Base-by-base conservation (phyloP, 92 coral and sea anemone genomes). In the Diadumene lineata region DNA sequence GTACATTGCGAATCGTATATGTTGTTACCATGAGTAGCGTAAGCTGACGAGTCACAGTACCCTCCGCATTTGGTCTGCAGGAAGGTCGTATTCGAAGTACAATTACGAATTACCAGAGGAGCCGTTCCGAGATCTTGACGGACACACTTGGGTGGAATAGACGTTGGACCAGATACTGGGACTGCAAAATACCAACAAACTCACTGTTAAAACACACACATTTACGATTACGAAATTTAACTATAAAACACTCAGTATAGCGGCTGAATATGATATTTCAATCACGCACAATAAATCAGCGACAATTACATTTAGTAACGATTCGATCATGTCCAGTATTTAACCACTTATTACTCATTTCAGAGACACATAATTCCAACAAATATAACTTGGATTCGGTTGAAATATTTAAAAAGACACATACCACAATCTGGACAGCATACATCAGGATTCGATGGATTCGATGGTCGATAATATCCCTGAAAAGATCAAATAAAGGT, bases 361-460 rank as follows among this genome's bases (percentile, higher is more conserved):
- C n/a, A n/a, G n/a, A n/a, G n/a, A n/a, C n/a, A n/a, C n/a, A n/a
- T n/a, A n/a, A n/a, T n/a, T n/a, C n/a, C n/a, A n/a, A n/a, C n/a
- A n/a, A n/a, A n/a, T n/a, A n/a, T n/a, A n/a, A n/a, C n/a, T n/a
- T n/a, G n/a, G n/a, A n/a, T n/a, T n/a, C n/a, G n/a, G n/a, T n/a
- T n/a, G n/a, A n/a, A n/a, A n/a, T n/a, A n/a, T n/a, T n/a, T n/a
- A 58, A 23, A 17, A 11, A 2, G 31, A 1, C 11, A 82, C 82
- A 4, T 68, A 82, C 86, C 65, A 24, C 86, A 82, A 2, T 33
- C 44, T 0, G 86, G 72, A 25, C 86, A 82, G 81, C 86, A 82
- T 0, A 28, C 71, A 19, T 32, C 60, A 1, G 71, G 50, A 24
- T 55, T 66, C n/a, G 51, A 17, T n/a, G 71, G 50, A 24, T 55